Conservation (phyloP, 2,797 vertebrate genomes). For the Falco naumanni region DNA sequence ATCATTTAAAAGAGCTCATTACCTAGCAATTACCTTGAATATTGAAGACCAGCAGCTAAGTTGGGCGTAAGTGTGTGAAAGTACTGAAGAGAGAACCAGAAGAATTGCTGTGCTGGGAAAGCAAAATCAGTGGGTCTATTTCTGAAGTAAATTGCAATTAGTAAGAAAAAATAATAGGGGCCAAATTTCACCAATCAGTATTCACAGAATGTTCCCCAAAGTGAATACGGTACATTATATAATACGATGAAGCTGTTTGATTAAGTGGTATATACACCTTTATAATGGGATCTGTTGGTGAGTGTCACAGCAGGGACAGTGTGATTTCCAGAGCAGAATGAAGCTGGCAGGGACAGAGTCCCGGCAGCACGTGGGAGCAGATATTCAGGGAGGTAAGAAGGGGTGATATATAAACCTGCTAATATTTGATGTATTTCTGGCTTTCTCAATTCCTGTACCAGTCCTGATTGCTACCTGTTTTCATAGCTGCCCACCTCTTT, state of each 20-base stretch:
- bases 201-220: background rate
- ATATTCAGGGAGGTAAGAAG: background rate
- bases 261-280: background rate
- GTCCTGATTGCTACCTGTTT: conserved; percentile 18
- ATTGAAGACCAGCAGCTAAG: background rate
- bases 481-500: conserved; percentile 22
- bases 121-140: conserved; percentile 25
- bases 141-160: conserved; percentile 43
- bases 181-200: background rate
- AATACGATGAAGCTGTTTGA: background rate
- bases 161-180: background rate
- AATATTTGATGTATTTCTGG: conserved; percentile 5
- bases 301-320: background rate
- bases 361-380: background rate
- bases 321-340: background rate
- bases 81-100: background rate
- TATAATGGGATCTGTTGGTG: background rate
- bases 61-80: background rate
- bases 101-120: conserved; percentile 32
- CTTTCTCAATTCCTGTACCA: background rate
- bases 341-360: background rate
- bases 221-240: background rate
- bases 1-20: conserved; percentile 1
- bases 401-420: background rate
- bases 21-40: background rate